Base-by-base conservation (phyloP, 2,888 invertebrate species). In the Rhodophaea formosa region DNA sequence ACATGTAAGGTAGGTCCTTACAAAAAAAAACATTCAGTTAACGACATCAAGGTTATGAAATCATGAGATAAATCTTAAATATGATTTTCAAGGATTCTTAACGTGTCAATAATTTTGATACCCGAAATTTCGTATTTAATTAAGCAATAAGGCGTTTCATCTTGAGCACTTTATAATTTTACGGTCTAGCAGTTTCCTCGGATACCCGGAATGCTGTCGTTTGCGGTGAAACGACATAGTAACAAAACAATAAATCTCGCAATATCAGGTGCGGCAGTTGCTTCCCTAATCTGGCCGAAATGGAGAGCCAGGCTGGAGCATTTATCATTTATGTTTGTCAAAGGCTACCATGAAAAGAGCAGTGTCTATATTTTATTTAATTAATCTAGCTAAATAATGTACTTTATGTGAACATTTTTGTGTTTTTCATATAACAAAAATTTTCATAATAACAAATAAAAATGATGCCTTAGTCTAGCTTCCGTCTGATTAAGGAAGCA, bases 241-340 rank as follows among this genome's bases (percentile, higher is more conserved):
- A 43, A 53, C 43, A 23, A 43, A 43, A 53, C 43, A 23, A 43
- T 53, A 53, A 53, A 43, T 43, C 23, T 10, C 3, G 49, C 43
- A 29, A 53, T 53, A 14, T 29, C 30, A 30, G 17, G 14, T 29
- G 43, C 53, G 53, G 53, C 43, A 43, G 53, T 17, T 23, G 16
- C 23, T 42, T 17, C 42, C 52, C 8, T 53, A 53, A 53, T 44
- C 30, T 44, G 49, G 15, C 32, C 14, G 49, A 32, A 49, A 30
- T 15, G 15, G 10, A 1, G 29, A 47, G 8, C 16, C 32, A 32
- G 8, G 16, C 8, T 17, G 45, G 49, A 51, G 1, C 1, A 29
- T n/a, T 47, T 30, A 10, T 45, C 8, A 29, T 47, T 47, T n/a
- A 29, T 29, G 23, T 23, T 23, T 23, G 23, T 23, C 23, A 23